Base-by-base conservation (phyloP, 1,140 invertebrate genomes). In the Aleiodes sp. region DNA sequence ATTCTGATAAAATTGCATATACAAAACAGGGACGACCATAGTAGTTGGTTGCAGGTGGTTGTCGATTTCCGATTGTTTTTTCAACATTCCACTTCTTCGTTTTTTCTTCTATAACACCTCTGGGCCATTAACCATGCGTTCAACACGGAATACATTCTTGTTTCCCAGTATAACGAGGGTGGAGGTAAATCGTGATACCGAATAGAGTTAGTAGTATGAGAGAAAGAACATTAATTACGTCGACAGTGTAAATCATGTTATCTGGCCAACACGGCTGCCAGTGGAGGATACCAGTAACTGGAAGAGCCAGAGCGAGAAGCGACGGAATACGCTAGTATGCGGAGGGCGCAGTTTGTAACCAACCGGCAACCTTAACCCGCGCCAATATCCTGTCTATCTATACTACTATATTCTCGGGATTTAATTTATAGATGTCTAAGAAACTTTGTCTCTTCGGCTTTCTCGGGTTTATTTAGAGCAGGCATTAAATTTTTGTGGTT, bases 51-150 rank as follows among this genome's bases (percentile, higher is more conserved):
- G 59, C 59, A 63, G 66, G 56, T 39, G 33, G 75, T 77, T 75
- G 77, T 75, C 80, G 80, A 80, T 82, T 82, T 82, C 77, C 80
- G 77, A 80, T 82, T 81, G 76, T 78, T 79, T 78, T 78, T 76
- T 73, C 12, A 28, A 28, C 28, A 9, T 26, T 24, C 60, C 21
- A n/a, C n/a, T n/a, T 46, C 43, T 60, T 16, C 31, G 62, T 56
- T 52, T 61, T 46, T 56, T 61, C 52, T 61, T 28, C 26, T 57
- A 21, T 19, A 37, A 29, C 60, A 24, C 60, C 60, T 62, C 21
- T 39, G 19, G 14, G n/a, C 60, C 37, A 39, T 24, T 62, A 62
- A 62, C 35, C 37, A 37, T 62, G 37, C 37, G 37, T 39, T 21
- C 6, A 10, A 16, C 19, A 43, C 12, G 6, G 39, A 14, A 16